These are phyloP conservation scores for Gila robusta DNA, from an alignment of 2,797 vertebrate species.

Conservation along the genomic window DNA sequence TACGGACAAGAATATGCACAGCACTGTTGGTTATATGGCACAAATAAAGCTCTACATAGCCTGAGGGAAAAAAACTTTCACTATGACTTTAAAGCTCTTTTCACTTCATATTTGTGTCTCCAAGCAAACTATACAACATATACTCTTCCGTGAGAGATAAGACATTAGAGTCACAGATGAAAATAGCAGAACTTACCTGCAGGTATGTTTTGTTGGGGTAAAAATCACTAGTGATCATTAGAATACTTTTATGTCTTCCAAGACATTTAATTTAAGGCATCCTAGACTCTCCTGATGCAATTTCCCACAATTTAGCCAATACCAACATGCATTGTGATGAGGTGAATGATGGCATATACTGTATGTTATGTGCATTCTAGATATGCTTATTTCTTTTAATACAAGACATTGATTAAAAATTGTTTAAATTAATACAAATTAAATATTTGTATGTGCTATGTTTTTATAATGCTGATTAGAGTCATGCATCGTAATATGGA, in stretches of 20 bases:
- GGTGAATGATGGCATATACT: background rate
- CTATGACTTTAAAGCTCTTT: conserved; percentile 23
- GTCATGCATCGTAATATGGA: background rate
- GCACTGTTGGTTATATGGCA: background rate
- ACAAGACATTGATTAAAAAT: background rate
- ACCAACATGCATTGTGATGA: background rate
- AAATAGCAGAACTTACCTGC: background rate
- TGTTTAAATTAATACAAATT: background rate
- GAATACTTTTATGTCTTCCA: conserved; percentile 2
- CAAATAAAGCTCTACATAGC: background rate
- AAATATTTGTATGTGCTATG: background rate
- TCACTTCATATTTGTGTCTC: conserved; percentile 11
- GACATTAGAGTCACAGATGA: background rate
- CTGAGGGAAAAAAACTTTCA: conserved; percentile 2
- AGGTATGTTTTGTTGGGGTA: conserved; percentile 5
- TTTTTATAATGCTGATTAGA: background rate
- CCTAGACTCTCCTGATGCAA: background rate
- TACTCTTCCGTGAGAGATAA: background rate
- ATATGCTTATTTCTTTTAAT: background rate
- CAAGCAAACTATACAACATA: background rate
- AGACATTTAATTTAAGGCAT: background rate
- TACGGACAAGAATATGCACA: background rate
- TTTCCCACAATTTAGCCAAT: background rate
- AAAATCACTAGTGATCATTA: background rate
- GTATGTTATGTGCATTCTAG: background rate